Conservation (phyloP, 2,888 invertebrate genomes). For the Agrotis ipsilon region DNA sequence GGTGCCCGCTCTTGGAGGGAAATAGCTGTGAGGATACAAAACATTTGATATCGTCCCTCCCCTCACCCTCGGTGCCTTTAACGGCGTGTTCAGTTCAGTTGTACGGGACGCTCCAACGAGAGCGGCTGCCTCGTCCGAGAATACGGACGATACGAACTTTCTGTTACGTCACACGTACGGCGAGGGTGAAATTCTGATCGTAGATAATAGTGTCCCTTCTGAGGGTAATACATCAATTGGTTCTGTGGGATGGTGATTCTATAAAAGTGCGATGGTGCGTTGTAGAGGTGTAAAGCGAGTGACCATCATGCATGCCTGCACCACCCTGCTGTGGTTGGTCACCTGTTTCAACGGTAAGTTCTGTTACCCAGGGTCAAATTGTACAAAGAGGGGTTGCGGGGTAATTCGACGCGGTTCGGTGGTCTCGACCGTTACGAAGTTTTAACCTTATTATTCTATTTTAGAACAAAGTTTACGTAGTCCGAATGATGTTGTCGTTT, state of each 20-base stretch:
- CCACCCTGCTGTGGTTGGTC: constrained; percentile 83
- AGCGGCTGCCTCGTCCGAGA: constrained; percentile 71
- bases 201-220: constrained; percentile 71
- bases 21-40: constrained; percentile 85
- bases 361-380: constrained; percentile 73
- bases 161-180: constrained; percentile 84
- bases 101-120: constrained; percentile 75
- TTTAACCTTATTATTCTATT: constrained; percentile 55
- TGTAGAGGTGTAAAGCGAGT: constrained; percentile 80
- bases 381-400: constrained; percentile 70
- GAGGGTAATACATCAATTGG: constrained; percentile 70
- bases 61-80: constrained; percentile 75
- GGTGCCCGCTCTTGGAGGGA: constrained; percentile 80
- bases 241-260: constrained; percentile 85
- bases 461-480: constrained; percentile 37
- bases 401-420: constrained; percentile 77
- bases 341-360: constrained; percentile 88
- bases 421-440: constrained; percentile 72
- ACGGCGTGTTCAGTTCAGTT: constrained; percentile 77
- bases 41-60: constrained; percentile 83
- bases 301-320: constrained; percentile 81
- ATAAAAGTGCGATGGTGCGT: constrained; percentile 86
- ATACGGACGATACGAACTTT: constrained; percentile 72
- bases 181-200: constrained; percentile 78
- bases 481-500: constrained; percentile 40